Evolutionary conservation across 2,888 invertebrate species (phyloP).

Genomic region (Cerastis rubricosa): DNA sequence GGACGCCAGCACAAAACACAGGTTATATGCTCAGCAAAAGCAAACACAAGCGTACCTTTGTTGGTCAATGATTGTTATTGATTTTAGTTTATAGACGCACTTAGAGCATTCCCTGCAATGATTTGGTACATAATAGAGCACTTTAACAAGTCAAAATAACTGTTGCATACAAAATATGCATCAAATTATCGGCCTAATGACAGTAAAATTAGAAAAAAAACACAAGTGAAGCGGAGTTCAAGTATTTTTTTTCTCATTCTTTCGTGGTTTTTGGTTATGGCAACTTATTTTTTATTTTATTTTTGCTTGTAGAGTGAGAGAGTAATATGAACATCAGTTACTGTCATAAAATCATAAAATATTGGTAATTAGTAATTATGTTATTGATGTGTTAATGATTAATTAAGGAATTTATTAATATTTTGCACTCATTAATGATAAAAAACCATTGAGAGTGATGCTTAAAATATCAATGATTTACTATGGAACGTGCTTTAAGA

Average conservation of each 20-base stretch:
- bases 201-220: slow-evolving; percentile 90
- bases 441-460: neutral
- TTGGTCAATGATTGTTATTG: slow-evolving; percentile 90
- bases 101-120: slow-evolving; percentile 83
- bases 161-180: slow-evolving; percentile 90
- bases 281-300: slow-evolving; percentile 27
- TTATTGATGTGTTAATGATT: neutral
- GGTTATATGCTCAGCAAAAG: slow-evolving; percentile 88
- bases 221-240: slow-evolving; percentile 89
- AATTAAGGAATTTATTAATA: neutral
- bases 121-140: slow-evolving; percentile 88
- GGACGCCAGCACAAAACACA: slow-evolving; percentile 90
- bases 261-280: slow-evolving; percentile 69
- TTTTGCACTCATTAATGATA: neutral
- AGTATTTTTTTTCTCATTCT: slow-evolving; percentile 87
- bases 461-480: neutral
- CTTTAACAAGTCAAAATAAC: slow-evolving; percentile 86
- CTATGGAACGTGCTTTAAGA: slow-evolving; percentile 20
- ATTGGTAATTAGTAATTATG: neutral
- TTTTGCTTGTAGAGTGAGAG: slow-evolving; percentile 8
- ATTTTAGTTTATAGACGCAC: slow-evolving; percentile 90
- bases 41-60: slow-evolving; percentile 91
- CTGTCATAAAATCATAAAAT: neutral
- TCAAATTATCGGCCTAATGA: slow-evolving; percentile 89
- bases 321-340: neutral